Base-by-base conservation (phyloP, 2,113 vertebrate species). In the Promerops cafer region DNA sequence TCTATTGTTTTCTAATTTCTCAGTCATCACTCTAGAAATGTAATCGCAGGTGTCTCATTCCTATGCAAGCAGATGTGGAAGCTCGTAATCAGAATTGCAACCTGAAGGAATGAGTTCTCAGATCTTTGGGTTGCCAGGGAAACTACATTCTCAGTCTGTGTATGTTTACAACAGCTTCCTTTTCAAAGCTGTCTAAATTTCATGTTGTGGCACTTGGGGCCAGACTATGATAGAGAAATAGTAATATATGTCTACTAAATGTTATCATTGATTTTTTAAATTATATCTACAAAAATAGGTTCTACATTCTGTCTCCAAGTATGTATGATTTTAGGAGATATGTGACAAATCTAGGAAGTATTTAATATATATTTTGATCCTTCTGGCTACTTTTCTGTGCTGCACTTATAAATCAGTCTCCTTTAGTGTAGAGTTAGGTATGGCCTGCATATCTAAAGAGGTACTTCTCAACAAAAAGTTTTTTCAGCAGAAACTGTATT, bases 121-220 rank as follows among this genome's bases (percentile, higher is more conserved):
- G 85, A 96, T 85, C 89, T 96, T 95, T 80, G 74, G 50, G 97
- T 98, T 98, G 91, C 96, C 90, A 96, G 37, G 95, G 97, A 96
- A 98, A 97, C 95, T 19, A 63, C 56, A 86, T 91, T 89, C 47
- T 93, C 92, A 81, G 69, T 75, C 90, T 77, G 75, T 88, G 72
- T 65, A 61, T 90, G 59, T 93, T 97, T 95, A 92, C 77, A 91
- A 90, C 21, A 53, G 21, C 31, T 66, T 54, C 47, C 90, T 91
- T 87, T 96, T 59, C 50, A 83, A 87, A 89, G 85, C 74, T 96
- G 85, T 95, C 91, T 69, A 45, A 94, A 92, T 93, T 54, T 96
- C 56, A 14, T 65, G 54, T 94, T 92, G 71, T 83, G 71, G 89
- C 59, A 89, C 47, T 95, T 11, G 8, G 45, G 57, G 95, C 45